A percentile compares a stretch with the other conserved stretches of the same genome.
Evolutionary conservation across 2,797 vertebrate genomes (phyloP).

Genomic region (Adelosebastes latens): DNA sequence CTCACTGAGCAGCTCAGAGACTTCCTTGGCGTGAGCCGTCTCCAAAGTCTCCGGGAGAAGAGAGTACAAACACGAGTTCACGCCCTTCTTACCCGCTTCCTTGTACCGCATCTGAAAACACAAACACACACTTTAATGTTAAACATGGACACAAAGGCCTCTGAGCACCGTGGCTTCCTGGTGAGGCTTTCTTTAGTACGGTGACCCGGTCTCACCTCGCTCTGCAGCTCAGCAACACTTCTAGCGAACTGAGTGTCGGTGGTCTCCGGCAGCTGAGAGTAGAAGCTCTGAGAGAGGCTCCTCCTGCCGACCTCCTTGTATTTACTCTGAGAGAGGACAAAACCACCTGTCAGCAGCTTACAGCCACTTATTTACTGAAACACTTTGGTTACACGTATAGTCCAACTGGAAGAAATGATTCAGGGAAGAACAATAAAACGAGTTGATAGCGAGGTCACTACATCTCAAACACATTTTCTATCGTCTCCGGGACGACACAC

Average conservation of each 20-base stretch:
- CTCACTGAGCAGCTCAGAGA: constrained; percentile 84
- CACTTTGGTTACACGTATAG: too few species aligned
- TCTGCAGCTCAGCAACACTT: constrained; percentile 61
- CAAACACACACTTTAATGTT: neutral
- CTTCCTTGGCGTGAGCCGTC: constrained; percentile 74
- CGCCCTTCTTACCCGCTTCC: constrained; percentile 57
- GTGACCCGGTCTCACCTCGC: constrained; percentile 58
- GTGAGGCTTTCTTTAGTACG: too few species aligned
- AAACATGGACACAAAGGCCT: neutral
- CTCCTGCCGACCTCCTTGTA: constrained; percentile 87
- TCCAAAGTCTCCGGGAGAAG: constrained; percentile 74
- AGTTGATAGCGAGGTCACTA: too few species aligned
- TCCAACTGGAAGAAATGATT: too few species aligned
- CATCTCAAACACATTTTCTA: too few species aligned
- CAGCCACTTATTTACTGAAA: too few species aligned
- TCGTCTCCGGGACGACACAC: too few species aligned
- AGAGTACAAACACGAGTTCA: constrained; percentile 60
- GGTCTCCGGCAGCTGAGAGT: constrained; percentile 90
- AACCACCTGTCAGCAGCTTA: too few species aligned
- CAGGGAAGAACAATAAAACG: too few species aligned
- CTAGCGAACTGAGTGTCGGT: constrained; percentile 81
- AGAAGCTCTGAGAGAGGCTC: constrained; percentile 86
- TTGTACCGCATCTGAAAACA: constrained; percentile 65
- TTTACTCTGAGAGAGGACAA: constrained; percentile 68
- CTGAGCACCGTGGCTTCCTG: neutral